Conservation (phyloP, 2,888 invertebrate genomes). For the Acrocyrtus sp. region DNA sequence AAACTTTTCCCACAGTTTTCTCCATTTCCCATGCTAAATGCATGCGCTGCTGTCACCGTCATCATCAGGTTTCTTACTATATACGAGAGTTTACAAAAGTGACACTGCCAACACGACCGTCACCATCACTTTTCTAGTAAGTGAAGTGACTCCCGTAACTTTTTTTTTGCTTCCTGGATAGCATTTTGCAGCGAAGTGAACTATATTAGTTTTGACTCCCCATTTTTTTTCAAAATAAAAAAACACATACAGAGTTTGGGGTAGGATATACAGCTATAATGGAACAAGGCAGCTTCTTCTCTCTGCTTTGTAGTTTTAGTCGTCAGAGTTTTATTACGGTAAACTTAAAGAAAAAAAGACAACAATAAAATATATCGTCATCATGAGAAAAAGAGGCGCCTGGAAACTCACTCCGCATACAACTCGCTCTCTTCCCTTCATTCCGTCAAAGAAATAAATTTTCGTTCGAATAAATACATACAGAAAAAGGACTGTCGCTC, state of each 20-base stretch:
- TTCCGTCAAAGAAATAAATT: constrained; percentile 33
- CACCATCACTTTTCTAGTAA: background rate
- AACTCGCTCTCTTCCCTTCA: background rate
- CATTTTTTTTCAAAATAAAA: background rate
- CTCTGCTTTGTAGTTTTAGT: background rate
- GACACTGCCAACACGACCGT: background rate
- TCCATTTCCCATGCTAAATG: no score
- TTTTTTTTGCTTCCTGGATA: constrained; percentile 5
- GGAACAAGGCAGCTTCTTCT: background rate
- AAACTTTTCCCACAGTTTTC: no score
- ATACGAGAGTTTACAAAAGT: no score
- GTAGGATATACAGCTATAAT: background rate
- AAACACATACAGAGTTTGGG: constrained; percentile 2
- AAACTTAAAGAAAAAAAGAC: constrained; percentile 17
- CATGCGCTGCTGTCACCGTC: background rate
- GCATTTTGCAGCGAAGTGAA: constrained; percentile 11
- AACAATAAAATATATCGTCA: constrained; percentile 37
- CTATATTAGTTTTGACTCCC: constrained; percentile 11
- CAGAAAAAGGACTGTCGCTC: background rate
- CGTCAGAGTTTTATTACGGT: constrained; percentile 4
- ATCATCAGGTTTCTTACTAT: background rate
- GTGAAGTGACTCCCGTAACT: background rate
- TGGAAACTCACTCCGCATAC: constrained; percentile 14
- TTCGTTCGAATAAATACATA: constrained; percentile 21
- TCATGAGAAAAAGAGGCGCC: constrained; percentile 11